Percentiles rank a stretch among this genome's conserved stretches.
Conservation (phyloP, 1,140 invertebrate genomes). For the Habropoda laboriosa region DNA sequence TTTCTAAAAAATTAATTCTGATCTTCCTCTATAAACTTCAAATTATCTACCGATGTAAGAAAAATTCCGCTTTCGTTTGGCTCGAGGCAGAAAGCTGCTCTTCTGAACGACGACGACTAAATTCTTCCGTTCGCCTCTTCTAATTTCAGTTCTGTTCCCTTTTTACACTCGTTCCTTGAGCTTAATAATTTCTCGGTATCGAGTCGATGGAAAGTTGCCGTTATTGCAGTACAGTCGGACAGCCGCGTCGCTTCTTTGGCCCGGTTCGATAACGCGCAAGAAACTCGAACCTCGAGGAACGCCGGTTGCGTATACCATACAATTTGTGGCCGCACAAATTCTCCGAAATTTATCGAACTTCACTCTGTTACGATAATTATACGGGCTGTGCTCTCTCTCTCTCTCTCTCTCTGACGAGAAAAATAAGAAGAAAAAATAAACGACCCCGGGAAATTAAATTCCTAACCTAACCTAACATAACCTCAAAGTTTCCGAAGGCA, state of each 20-base stretch:
- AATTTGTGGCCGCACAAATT: slow-evolving; percentile 20
- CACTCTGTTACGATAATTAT: slow-evolving; percentile 13
- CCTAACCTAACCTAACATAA: background rate
- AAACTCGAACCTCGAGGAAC: background rate
- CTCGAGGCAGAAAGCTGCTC: too few species aligned
- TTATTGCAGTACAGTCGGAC: slow-evolving; percentile 6
- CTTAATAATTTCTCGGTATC: background rate
- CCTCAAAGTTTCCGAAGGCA: background rate
- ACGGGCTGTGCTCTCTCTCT: background rate
- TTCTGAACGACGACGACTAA: too few species aligned
- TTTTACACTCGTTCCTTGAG: background rate
- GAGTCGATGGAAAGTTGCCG: background rate
- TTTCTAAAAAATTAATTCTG: too few species aligned
- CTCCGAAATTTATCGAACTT: slow-evolving; percentile 29
- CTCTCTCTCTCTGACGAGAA: too few species aligned
- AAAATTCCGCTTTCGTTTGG: too few species aligned
- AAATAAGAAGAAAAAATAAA: background rate
- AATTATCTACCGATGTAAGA: too few species aligned
- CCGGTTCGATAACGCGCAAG: slow-evolving; percentile 14
- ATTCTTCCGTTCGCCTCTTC: too few species aligned
- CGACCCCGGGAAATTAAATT: slow-evolving; percentile 19
- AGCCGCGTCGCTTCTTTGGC: slow-evolving; percentile 7
- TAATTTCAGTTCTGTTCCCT: background rate
- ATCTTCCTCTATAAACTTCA: too few species aligned
- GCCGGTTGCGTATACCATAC: background rate